phyloP scores from a whole-genome alignment of 2,888 invertebrate genomes.

The Didymodactylos carnosus region DNA sequence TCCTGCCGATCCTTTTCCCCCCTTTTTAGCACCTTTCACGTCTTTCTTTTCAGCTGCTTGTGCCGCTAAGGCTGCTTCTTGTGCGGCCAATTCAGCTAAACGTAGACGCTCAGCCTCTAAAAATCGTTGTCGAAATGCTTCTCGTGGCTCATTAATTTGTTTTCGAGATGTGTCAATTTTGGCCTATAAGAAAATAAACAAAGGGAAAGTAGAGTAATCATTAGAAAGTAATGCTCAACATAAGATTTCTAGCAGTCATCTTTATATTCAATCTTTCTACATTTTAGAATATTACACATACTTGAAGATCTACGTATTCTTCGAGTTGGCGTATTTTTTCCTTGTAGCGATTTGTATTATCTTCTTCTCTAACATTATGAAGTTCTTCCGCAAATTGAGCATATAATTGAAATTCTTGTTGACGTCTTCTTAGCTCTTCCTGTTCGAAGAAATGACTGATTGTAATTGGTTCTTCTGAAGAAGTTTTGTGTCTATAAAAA shows the following conservation, averaged over 20 bases:
- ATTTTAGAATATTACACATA: too few species aligned
- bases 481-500: neutral
- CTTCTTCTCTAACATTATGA: slow-evolving; percentile 26
- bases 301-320: slow-evolving; percentile 28
- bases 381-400: slow-evolving; percentile 24
- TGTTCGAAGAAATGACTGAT: slow-evolving; percentile 7
- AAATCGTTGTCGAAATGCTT: slow-evolving; percentile 30
- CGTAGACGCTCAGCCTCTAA: slow-evolving; percentile 27
- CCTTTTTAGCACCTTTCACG: neutral
- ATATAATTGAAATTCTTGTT: slow-evolving; percentile 24
- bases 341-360: slow-evolving; percentile 24
- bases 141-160: slow-evolving; percentile 15
- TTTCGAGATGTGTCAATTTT: slow-evolving; percentile 5
- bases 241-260: too few species aligned
- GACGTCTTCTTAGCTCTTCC: slow-evolving; percentile 17
- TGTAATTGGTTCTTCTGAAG: neutral
- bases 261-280: too few species aligned
- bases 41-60: neutral
- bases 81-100: slow-evolving; percentile 26
- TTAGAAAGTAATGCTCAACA: too few species aligned
- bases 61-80: slow-evolving; percentile 18
- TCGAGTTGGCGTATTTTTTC: slow-evolving; percentile 29
- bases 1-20: neutral
- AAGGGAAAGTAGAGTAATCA: too few species aligned
- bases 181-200: too few species aligned